These are phyloP conservation scores for Pinctada fucata DNA, from an alignment of 2,888 invertebrate genomes.

Conservation along the genomic window DNA sequence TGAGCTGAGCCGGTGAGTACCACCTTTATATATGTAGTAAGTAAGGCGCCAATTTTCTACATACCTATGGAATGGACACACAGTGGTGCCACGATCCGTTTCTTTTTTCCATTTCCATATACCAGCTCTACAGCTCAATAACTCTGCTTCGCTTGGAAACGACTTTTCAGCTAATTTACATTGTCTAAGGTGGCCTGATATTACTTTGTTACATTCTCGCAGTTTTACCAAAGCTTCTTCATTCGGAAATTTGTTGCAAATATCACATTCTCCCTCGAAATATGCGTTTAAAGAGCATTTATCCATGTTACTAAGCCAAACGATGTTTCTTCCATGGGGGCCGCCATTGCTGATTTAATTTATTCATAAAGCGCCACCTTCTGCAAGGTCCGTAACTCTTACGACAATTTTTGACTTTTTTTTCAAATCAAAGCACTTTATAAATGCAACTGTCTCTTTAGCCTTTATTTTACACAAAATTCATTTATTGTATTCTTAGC, in stretches of 20 bases:
- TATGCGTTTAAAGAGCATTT: too few species aligned
- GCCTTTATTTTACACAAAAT: not conserved
- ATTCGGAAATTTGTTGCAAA: not conserved
- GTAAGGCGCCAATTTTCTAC: too few species aligned
- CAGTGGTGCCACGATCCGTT: slow-evolving; percentile 1
- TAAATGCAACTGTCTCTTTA: not conserved
- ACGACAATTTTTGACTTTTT: not conserved
- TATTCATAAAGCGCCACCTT: not conserved
- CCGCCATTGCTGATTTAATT: too few species aligned
- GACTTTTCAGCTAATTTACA: slow-evolving; percentile 10
- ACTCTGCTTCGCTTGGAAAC: slow-evolving; percentile 1
- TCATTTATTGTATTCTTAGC: not conserved
- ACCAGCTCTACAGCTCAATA: slow-evolving; percentile 3
- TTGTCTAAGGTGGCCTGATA: slow-evolving; percentile 6
- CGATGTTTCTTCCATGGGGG: too few species aligned
- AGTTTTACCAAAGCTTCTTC: not conserved
- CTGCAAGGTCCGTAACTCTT: not conserved
- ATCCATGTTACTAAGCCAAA: too few species aligned
- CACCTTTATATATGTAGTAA: too few species aligned
- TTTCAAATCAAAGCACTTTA: not conserved
- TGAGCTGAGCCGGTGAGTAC: too few species aligned
- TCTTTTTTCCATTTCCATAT: slow-evolving; percentile 1
- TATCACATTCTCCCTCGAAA: too few species aligned
- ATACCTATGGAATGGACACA: slow-evolving; percentile 8
- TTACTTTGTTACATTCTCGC: slow-evolving; percentile 5